Base-by-base conservation (phyloP, 1,140 invertebrate genomes). In the Nomia melanderi region DNA sequence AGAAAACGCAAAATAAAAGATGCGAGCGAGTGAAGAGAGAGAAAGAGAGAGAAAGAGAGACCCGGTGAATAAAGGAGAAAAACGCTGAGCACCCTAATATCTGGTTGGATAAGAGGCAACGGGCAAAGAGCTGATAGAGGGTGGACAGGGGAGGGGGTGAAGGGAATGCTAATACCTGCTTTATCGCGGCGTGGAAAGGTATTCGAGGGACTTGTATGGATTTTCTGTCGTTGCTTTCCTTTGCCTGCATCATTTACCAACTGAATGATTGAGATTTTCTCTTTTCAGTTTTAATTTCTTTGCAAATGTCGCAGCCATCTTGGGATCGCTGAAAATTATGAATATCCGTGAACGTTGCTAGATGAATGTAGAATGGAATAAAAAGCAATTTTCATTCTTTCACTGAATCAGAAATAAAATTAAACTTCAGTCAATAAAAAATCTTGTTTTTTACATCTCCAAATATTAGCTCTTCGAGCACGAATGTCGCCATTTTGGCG, bases 151-250 rank as follows among this genome's bases (percentile, higher is more conserved):
- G 25, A 36, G 7, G 23, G 17, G 44, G 17, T 12, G 27, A 39
- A 31, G n/a, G n/a, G 33, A 57, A 78, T 73, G 73, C 73, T 76
- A 76, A 76, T 76, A 76, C 73, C 23, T 36, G 53, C 73, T 67
- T 53, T 59, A 75, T 67, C 53, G 64, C 14, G 17, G 29, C 54
- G 31, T 57, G 65, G 65, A 69, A 54, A 76, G 54, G 64, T 76
- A 76, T 69, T 69, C 73, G 33, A 59, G 67, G 73, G 73, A 76
- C 54, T 76, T 76, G 44, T 60, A 76, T 60, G 73, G 73, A 76
- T 76, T 69, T 69, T 53, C 39, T 23, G 36, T 36, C 63, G 29
- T 60, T 33, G 39, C 5, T 57, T 76, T 76, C 69, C 39, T 14
- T 47, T 29, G 4, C 11, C 14, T 17, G 36, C 6, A 17, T 67